Evolutionary conservation across 2,888 invertebrate genomes (phyloP).

Genomic region (Helicoverpa assulta): DNA sequence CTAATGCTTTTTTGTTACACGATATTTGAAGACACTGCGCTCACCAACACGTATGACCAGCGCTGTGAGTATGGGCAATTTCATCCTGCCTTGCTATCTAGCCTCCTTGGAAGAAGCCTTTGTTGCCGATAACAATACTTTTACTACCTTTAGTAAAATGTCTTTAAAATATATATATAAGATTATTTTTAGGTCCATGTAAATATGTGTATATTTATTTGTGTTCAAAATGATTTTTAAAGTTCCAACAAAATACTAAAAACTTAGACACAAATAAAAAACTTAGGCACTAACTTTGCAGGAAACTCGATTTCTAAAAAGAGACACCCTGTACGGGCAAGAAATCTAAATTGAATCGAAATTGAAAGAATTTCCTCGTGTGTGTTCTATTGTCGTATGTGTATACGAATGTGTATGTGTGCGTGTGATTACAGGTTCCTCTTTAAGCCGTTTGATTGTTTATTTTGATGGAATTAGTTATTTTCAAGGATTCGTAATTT

Average conservation of each 20-base stretch:
- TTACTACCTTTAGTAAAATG: no score
- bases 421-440: slow-evolving; percentile 45
- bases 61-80: no score
- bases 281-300: slow-evolving; percentile 18
- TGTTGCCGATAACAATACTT: no score
- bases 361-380: slow-evolving; percentile 73
- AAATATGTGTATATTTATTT: no score
- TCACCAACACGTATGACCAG: no score
- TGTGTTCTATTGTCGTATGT: slow-evolving; percentile 58
- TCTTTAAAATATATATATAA: no score
- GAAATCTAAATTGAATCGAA: slow-evolving; percentile 80
- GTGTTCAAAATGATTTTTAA: no score
- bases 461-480: slow-evolving; percentile 43
- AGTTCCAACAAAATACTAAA: neutral
- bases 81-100: no score
- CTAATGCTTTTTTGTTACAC: no score
- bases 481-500: slow-evolving; percentile 17
- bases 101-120: no score
- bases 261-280: slow-evolving; percentile 11
- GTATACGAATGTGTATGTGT: neutral
- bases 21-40: no score
- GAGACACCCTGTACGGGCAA: slow-evolving; percentile 68
- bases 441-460: slow-evolving; percentile 50
- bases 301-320: slow-evolving; percentile 51
- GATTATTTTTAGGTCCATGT: no score